Conservation (phyloP, 2,888 invertebrate genomes). For the Myopa tessellatipennis region DNA sequence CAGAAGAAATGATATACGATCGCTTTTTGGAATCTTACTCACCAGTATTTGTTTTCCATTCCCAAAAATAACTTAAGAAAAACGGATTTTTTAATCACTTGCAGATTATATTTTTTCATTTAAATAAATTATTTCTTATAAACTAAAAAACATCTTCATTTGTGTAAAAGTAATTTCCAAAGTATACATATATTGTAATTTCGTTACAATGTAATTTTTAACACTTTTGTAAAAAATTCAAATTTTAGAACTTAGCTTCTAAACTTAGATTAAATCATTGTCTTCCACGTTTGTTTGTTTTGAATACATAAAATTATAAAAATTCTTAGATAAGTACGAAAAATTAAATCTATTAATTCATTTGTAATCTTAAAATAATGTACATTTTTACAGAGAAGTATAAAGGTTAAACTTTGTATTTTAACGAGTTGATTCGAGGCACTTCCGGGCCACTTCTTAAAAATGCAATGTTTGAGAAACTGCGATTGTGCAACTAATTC, state of each 20-base stretch:
- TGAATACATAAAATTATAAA: conserved; percentile 26
- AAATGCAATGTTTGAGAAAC: conserved; percentile 44
- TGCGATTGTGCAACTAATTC: conserved; percentile 29
- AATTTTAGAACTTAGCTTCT: conserved; percentile 29
- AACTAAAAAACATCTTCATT: conserved; percentile 60
- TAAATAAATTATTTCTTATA: conserved; percentile 61
- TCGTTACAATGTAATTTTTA: conserved; percentile 2
- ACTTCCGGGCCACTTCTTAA: conserved; percentile 53
- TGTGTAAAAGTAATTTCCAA: conserved; percentile 51
- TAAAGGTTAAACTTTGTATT: no score
- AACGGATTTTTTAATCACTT: background rate
- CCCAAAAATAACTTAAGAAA: background rate
- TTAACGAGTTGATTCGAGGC: conserved; percentile 49
- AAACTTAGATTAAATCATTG: conserved; percentile 43
- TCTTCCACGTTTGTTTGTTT: conserved; percentile 45
- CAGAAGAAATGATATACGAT: background rate
- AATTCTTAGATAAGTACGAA: conserved; percentile 14
- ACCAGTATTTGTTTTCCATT: no score
- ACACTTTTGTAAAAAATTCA: conserved; percentile 10
- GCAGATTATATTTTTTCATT: conserved; percentile 42
- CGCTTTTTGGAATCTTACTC: no score
- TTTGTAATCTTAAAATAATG: conserved; percentile 45
- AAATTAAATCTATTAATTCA: conserved; percentile 22
- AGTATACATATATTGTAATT: conserved; percentile 44
- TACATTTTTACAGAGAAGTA: conserved; percentile 52